phyloP scores from a whole-genome alignment of 2,113 vertebrate genomes.

The Pelodiscus sinensis region DNA sequence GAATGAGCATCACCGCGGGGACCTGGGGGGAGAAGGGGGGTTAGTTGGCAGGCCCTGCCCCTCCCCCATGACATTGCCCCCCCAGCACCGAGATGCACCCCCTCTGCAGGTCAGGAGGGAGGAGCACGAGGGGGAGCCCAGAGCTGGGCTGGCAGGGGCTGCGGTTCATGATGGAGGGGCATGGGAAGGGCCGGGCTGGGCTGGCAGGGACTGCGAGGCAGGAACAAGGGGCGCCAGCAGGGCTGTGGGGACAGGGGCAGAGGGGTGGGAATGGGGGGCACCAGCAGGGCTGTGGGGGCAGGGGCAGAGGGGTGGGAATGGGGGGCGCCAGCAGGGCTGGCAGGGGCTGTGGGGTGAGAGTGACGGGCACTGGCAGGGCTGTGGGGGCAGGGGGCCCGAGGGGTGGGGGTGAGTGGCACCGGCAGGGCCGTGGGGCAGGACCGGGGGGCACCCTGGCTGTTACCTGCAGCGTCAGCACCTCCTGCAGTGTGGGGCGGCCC shows the following conservation, averaged over 20 bases:
- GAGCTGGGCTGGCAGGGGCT: neutral
- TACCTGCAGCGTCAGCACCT: conserved; percentile 5
- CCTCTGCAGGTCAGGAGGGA: neutral
- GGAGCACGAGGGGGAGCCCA: neutral
- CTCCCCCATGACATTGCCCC: neutral
- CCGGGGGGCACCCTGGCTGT: neutral
- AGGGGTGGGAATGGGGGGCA: too few relatives aligned
- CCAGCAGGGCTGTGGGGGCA: too few relatives aligned
- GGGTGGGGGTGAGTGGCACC: too few relatives aligned
- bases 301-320: too few relatives aligned
- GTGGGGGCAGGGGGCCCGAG: too few relatives aligned
- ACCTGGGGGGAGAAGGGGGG: conserved; percentile 48
- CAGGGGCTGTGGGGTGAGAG: too few relatives aligned
- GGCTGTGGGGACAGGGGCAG: too few relatives aligned
- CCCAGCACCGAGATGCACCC: neutral
- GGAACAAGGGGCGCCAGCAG: too few relatives aligned
- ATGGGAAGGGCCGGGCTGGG: too few relatives aligned
- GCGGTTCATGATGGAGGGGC: neutral
- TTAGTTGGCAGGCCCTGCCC: neutral
- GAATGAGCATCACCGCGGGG: conserved; percentile 68
- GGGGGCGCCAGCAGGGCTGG: too few relatives aligned
- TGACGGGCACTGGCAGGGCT: too few relatives aligned
- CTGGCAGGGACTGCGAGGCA: too few relatives aligned
- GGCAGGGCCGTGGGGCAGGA: neutral
- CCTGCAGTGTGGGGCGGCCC: neutral